Base-by-base conservation (phyloP, 1,140 invertebrate genomes). In the Nasonia vitripennis region DNA sequence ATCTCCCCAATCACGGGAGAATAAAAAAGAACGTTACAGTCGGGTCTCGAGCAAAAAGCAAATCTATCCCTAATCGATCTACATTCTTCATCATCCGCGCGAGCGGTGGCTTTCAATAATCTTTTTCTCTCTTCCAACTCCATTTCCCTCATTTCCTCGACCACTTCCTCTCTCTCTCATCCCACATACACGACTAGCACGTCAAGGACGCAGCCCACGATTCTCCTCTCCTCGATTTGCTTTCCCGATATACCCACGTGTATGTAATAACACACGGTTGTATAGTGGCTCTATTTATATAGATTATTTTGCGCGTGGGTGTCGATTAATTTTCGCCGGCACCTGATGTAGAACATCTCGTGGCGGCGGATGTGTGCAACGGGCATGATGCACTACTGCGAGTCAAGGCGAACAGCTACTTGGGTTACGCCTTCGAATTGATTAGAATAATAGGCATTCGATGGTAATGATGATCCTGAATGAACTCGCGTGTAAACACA, bases 171-270 rank as follows among this genome's bases (percentile, higher is more conserved):
- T 45, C 41, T 27, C 27, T 27, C 70, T 31, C n/a, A 31, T 27
- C 68, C 68, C 68, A 70, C 68, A 23, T 70, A 12, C n/a, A 31
- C 27, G 23, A 9, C 37, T 41, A 27, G 27, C 37, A 6, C 31
- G 23, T 31, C 68, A 31, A 70, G 68, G 27, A 27, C 27, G 51
- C 11, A 55, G 34, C 34, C 71, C 34, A 37, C 71, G 71, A 71
- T 14, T 23, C 27, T 71, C 11, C 23, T 71, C 27, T 31, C 3
- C n/a, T 31, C 70, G n/a, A 34, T 74, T 34, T 37, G 12, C 20
- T 70, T 27, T 70, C 17, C 34, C 71, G 73, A 45, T 41, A 75
- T 88, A 89, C 83, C 86, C 88, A 89, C 88, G 87, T 89, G 84
- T 83, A 83, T 81, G 31, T 68, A 7, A 71, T 27, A 45, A 71